Conservation (phyloP, 2,797 vertebrate species). For the Cheirogaleus major region DNA sequence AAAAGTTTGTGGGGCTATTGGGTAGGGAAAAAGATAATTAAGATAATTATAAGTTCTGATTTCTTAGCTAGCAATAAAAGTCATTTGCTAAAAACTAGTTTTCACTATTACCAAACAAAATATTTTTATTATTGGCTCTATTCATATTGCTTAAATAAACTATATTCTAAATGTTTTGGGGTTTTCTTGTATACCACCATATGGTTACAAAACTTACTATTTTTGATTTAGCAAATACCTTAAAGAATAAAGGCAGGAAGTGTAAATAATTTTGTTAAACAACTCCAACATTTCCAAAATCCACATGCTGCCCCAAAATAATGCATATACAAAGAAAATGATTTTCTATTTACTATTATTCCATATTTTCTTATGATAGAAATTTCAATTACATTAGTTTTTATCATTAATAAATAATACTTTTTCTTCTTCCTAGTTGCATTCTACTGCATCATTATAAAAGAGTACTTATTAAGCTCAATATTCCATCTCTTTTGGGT, state of each 20-base stretch:
- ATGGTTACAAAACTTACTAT: not conserved
- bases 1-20: not conserved
- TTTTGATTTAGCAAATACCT: not conserved
- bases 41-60: not conserved
- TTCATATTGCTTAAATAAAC: not conserved
- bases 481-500: not conserved
- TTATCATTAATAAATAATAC: not conserved
- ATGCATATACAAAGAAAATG: not conserved
- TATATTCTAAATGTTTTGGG: not conserved
- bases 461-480: not conserved
- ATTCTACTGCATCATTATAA: not conserved
- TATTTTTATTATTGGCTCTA: not conserved
- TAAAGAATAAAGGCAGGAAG: not conserved
- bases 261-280: conserved; percentile 32
- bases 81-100: not conserved
- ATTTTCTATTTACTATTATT: not conserved
- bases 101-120: not conserved
- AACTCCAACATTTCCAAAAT: not conserved
- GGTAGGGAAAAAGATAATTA: not conserved
- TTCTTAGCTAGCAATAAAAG: conserved; percentile 33
- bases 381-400: not conserved
- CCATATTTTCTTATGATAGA: not conserved
- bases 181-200: not conserved
- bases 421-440: not conserved
- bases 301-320: not conserved